A percentile compares a stretch with the other conserved stretches of the same genome.
These are phyloP conservation scores for Pteromalus puparum DNA, from an alignment of 1,140 invertebrate genomes.

Conservation along the genomic window DNA sequence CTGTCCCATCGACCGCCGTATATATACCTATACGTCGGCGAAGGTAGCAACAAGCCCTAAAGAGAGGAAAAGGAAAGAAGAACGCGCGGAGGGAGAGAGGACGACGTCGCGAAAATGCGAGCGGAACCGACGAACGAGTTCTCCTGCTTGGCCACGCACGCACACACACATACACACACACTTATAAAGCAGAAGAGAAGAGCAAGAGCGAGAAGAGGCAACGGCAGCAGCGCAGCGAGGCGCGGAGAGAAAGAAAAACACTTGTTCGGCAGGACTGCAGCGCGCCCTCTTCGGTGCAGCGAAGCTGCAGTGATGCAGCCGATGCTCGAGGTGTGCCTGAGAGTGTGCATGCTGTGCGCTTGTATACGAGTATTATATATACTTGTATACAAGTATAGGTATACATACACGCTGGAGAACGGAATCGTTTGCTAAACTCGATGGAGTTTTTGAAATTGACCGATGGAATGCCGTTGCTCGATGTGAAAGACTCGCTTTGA, in stretches of 20 bases:
- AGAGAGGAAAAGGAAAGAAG: background rate
- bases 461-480: no score
- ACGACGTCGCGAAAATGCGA: conserved; percentile 37
- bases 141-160: background rate
- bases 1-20: background rate
- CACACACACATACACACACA: background rate
- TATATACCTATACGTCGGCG: background rate
- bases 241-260: conserved; percentile 28
- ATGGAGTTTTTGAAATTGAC: no score
- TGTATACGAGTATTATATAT: no score
- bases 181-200: background rate
- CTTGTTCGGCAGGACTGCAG: conserved; percentile 32
- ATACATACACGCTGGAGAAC: no score
- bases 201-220: background rate
- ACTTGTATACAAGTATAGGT: no score
- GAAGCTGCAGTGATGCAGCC: background rate
- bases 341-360: no score
- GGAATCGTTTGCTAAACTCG: no score
- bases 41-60: background rate
- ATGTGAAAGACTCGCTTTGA: no score
- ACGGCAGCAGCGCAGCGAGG: background rate
- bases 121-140: conserved; percentile 34
- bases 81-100: background rate
- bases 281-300: conserved; percentile 20
- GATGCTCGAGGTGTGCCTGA: background rate